Evolutionary conservation across 2,797 vertebrate genomes (phyloP).

Genomic region (Linurgus olivaceus): DNA sequence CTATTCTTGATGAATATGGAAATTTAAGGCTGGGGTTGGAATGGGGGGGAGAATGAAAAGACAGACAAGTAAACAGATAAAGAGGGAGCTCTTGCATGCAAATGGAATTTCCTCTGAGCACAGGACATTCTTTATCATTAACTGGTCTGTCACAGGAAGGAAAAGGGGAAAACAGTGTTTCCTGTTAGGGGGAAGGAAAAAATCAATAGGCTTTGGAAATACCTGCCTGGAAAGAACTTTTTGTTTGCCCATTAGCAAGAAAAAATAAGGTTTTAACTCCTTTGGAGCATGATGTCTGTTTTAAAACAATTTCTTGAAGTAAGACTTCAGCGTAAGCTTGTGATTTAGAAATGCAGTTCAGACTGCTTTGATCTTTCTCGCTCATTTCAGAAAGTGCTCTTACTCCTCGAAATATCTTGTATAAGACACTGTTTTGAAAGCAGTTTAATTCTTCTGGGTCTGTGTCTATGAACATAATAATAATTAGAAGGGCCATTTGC

Average conservation of each 20-base stretch:
- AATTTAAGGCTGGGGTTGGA: not conserved
- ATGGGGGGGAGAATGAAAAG: not conserved
- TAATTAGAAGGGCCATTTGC: not conserved
- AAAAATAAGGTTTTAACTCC: constrained; percentile 6
- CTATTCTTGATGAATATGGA: constrained; percentile 46
- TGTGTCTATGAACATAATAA: not conserved
- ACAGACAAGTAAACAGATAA: constrained; percentile 54
- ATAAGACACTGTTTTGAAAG: not conserved
- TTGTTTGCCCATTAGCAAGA: not conserved
- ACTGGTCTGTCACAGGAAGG: constrained; percentile 72
- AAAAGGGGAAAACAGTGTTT: constrained; percentile 71
- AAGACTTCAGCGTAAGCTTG: not conserved
- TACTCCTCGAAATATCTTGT: not conserved
- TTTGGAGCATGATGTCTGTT: constrained; percentile 8
- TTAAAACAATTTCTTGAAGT: not conserved
- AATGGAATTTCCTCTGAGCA: constrained; percentile 70
- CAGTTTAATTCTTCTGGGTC: not conserved
- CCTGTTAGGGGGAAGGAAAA: constrained; percentile 61
- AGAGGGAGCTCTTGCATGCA: constrained; percentile 66
- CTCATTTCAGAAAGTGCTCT: not conserved
- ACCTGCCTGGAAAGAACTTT: constrained; percentile 49
- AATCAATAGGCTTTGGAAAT: constrained; percentile 53
- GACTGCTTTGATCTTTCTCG: not conserved
- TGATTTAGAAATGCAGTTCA: not conserved
- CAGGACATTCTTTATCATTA: constrained; percentile 76